Evolutionary conservation across 2,113 vertebrate species (phyloP).

Genomic region (Aphyosemion australe): DNA sequence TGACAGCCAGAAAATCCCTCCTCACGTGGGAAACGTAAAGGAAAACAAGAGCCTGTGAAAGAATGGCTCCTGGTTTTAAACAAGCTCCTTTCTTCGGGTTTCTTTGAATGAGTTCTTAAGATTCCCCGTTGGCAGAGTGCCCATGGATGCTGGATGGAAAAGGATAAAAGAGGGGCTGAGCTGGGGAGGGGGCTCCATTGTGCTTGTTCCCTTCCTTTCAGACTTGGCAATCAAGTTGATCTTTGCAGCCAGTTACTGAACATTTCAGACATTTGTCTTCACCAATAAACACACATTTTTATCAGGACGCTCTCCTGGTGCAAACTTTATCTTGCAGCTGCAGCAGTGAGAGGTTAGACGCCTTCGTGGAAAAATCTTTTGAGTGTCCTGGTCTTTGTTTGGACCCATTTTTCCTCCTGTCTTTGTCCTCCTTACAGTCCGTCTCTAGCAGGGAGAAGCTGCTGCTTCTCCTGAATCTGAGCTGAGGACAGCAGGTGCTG

Average conservation of each 20-base stretch:
- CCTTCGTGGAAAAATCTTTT: conserved; percentile 19
- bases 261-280: conserved; percentile 59
- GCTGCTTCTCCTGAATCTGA: conserved; percentile 55
- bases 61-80: conserved; percentile 72
- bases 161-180: conserved; percentile 74
- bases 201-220: conserved; percentile 75
- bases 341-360: neutral
- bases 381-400: conserved; percentile 46
- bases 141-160: conserved; percentile 72
- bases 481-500: conserved; percentile 76
- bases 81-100: conserved; percentile 72
- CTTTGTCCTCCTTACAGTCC: conserved; percentile 44
- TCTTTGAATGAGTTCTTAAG: conserved; percentile 81
- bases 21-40: conserved; percentile 72
- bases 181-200: conserved; percentile 70
- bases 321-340: conserved; percentile 4
- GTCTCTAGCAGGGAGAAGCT: conserved; percentile 46
- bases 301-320: neutral
- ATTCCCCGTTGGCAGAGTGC: conserved; percentile 79
- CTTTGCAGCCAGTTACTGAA: conserved; percentile 70
- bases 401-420: conserved; percentile 36
- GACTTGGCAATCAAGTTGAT: conserved; percentile 67
- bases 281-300: conserved; percentile 27
- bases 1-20: conserved; percentile 59
- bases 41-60: conserved; percentile 59